Evolutionary conservation across 2,113 vertebrate genomes (phyloP).

Genomic region (Lepus americanus): DNA sequence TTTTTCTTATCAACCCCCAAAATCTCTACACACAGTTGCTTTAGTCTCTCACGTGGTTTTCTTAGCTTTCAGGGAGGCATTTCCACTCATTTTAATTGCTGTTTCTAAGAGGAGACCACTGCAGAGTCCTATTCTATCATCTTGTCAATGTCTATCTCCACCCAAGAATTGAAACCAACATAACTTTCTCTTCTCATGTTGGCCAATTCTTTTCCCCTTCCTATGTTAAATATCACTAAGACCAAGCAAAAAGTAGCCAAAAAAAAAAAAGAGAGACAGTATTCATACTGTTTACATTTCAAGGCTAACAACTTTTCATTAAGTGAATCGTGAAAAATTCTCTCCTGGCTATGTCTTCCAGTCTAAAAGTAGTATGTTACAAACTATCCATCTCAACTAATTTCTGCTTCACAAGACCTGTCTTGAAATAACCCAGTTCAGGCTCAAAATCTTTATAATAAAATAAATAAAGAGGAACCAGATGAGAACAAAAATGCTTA

Average conservation of each 20-base stretch:
- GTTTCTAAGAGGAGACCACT: not conserved
- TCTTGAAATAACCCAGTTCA: conserved; percentile 26
- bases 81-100: not conserved
- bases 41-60: not conserved
- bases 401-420: conserved; percentile 40
- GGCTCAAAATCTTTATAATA: not conserved
- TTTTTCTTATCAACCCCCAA: not conserved
- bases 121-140: too few species aligned
- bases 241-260: not conserved
- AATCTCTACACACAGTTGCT: not conserved
- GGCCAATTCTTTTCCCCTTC: not conserved
- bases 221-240: not conserved
- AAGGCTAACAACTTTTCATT: conserved; percentile 35
- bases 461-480: not conserved
- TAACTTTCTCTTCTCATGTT: not conserved
- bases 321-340: conserved; percentile 19
- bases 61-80: not conserved
- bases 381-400: conserved; percentile 28
- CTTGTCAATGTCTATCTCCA: not conserved
- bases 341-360: not conserved
- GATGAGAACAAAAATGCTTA: conserved; percentile 11
- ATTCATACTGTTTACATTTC: not conserved
- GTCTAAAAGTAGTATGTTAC: conserved; percentile 3
- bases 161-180: not conserved
- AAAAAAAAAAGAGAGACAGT: not conserved